A percentile compares a stretch with the other conserved stretches of the same genome.
These are phyloP conservation scores for Chromis chromis DNA, from an alignment of 2,797 vertebrate species.

Conservation along the genomic window DNA sequence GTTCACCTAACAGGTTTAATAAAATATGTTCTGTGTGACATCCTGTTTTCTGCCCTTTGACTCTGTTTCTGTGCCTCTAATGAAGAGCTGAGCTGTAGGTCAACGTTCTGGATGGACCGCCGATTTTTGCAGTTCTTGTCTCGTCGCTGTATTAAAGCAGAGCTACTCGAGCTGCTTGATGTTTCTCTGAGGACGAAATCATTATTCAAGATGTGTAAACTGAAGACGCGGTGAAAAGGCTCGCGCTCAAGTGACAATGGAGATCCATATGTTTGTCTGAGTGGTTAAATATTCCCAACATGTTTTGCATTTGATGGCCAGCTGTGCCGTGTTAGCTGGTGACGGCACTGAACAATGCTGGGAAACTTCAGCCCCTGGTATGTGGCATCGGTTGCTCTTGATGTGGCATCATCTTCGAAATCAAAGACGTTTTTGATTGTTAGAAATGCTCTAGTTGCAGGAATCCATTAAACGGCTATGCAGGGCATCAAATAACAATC, in stretches of 20 bases:
- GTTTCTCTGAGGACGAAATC: neutral
- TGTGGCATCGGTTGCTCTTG: neutral
- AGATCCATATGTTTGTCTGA: neutral
- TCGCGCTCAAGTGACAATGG: no score
- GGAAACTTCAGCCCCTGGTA: no score
- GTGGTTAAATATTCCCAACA: neutral
- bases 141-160: slow-evolving; percentile 2
- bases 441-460: no score
- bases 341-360: no score
- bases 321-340: no score
- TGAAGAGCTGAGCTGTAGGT: slow-evolving; percentile 29
- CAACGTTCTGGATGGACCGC: neutral
- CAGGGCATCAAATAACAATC: no score
- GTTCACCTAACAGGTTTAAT: neutral
- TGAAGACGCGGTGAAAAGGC: neutral
- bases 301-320: neutral
- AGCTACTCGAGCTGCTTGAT: neutral
- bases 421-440: neutral
- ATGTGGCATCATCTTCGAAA: neutral
- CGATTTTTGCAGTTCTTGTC: slow-evolving; percentile 5
- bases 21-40: neutral
- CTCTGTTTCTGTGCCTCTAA: neutral
- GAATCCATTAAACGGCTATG: no score
- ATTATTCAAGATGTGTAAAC: neutral
- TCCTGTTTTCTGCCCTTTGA: neutral